phyloP scores from a whole-genome alignment of 2,888 invertebrate genomes.

The Heliconius ismenius region DNA sequence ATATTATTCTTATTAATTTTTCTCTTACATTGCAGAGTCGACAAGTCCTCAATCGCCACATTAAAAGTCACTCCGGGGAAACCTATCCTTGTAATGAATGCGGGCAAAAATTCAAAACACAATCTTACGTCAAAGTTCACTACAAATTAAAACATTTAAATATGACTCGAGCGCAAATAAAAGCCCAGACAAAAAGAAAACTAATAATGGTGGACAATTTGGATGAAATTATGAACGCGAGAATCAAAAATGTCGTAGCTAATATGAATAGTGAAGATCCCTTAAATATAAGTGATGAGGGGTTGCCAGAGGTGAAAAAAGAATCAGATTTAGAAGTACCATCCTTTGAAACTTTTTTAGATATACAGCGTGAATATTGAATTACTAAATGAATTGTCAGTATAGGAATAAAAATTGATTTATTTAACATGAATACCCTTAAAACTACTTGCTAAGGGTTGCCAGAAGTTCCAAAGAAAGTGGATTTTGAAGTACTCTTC shows the following conservation, averaged over 20 bases:
- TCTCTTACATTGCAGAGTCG: conserved; percentile 51
- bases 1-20: neutral
- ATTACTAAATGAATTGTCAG: neutral
- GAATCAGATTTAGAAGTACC: conserved; percentile 41
- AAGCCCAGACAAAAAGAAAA: conserved; percentile 48
- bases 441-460: neutral
- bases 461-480: neutral
- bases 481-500: neutral
- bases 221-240: conserved; percentile 39
- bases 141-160: conserved; percentile 57
- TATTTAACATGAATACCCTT: neutral
- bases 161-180: conserved; percentile 58
- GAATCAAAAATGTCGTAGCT: conserved; percentile 16
- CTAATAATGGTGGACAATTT: conserved; percentile 42
- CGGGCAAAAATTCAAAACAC: conserved; percentile 57
- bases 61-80: conserved; percentile 54
- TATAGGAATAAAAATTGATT: neutral
- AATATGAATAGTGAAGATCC: conserved; percentile 23
- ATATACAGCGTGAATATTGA: conserved; percentile 43
- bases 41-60: conserved; percentile 57
- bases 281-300: conserved; percentile 22
- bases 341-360: conserved; percentile 48
- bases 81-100: conserved; percentile 59
- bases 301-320: conserved; percentile 24
- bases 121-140: conserved; percentile 59